phyloP scores from a whole-genome alignment of 2,113 vertebrate species.

The Protomyctophum bolini region DNA sequence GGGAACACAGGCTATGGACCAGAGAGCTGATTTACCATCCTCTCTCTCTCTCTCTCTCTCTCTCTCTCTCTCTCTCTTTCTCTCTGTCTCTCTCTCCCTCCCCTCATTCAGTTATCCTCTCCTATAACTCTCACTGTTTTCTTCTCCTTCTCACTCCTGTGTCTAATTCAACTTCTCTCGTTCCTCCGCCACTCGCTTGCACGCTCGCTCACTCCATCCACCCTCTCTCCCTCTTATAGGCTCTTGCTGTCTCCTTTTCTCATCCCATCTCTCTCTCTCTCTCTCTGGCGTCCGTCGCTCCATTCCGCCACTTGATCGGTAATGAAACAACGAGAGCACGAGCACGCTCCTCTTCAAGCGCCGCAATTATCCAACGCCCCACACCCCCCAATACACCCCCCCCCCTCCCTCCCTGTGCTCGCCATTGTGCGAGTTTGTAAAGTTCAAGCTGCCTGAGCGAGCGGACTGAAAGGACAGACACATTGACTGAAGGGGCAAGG shows the following conservation, averaged over 20 bases:
- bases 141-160: conserved; percentile 39
- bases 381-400: not conserved
- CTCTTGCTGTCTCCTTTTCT: conserved; percentile 29
- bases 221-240: conserved; percentile 6
- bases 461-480: not conserved
- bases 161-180: conserved; percentile 42
- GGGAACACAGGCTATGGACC: conserved; percentile 58
- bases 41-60: conserved; percentile 1
- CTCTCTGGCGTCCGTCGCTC: conserved; percentile 19
- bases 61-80: conserved; percentile 24
- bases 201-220: conserved; percentile 1
- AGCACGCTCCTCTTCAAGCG: conserved; percentile 34
- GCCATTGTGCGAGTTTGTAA: conserved; percentile 2
- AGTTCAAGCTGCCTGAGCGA: not conserved
- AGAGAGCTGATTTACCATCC: conserved; percentile 61
- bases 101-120: conserved; percentile 31
- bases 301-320: conserved; percentile 58
- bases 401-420: not conserved
- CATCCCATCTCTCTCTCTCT: conserved; percentile 1
- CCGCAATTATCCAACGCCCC: conserved; percentile 40
- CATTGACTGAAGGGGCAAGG: not conserved
- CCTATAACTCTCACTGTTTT: conserved; percentile 58
- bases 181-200: conserved; percentile 28
- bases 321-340: conserved; percentile 39
- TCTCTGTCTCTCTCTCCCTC: conserved; percentile 13